Evolutionary conservation across 1,140 invertebrate genomes (phyloP), one percentile per base, ranked within the genome.

Genomic region (Drosophila neocordata): DNA sequence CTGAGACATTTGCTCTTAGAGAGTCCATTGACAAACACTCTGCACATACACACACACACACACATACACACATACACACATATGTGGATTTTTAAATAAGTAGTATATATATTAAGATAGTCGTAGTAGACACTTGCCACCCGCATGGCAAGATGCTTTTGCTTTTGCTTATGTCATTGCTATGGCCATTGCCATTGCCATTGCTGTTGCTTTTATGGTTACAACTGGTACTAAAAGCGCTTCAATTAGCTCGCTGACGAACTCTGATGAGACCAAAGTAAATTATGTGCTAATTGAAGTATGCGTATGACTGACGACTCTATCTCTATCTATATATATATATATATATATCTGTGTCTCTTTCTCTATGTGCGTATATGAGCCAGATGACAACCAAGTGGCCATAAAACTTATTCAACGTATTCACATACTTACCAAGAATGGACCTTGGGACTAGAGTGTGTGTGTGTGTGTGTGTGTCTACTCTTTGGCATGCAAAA

Each of bases 251-350:
- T 82, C 81, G 65, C 67, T 87, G 82, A 85, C 81, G 81, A 85
- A 84, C 77, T 85, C 77, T 85, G 77, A 80, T 85, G 81, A 85
- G 82, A 55, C 69, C 64, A 65, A 80, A 81, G 81, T 85, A 81
- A 85, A 87, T 85, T 77, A 87, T 85, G 66, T 87, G 81, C 82
- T 85, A 87, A 87, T 85, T 85, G 81, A 85, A 85, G 77, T 85
- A 70, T 80, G 73, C 69, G 69, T 73, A 55, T 37, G 44, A 65
- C 71, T 62, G 37, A 27, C 51, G 64, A 64, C 68, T 7, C 4
- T 41, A 1, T 12, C 13, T 3, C 41, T 15, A 11, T 9, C 61
- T 22, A n/a, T 4, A 24, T 24, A 1, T 24, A 1, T 24, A 4
- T 24, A 1, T 24, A 24, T 24, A 1, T 24, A 1, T 24, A 24